These are phyloP conservation scores for Podarcis lilfordi DNA, from an alignment of 2,797 vertebrate species.

Conservation along the genomic window DNA sequence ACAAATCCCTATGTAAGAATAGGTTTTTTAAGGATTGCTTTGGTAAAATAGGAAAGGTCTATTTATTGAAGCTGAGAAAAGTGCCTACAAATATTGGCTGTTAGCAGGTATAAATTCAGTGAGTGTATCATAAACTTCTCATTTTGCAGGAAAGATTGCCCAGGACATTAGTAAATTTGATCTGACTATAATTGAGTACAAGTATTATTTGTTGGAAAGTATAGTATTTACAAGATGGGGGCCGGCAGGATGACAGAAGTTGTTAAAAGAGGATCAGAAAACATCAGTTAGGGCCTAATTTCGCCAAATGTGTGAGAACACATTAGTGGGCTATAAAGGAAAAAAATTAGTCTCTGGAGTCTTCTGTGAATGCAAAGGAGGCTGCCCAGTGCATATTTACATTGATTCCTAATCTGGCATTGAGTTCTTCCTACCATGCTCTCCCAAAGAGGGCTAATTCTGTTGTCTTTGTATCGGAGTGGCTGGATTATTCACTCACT, in stretches of 20 bases:
- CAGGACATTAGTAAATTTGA: background rate
- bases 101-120: background rate
- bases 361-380: background rate
- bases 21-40: background rate
- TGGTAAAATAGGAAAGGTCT: background rate
- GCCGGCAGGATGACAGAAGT: background rate
- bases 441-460: background rate
- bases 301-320: background rate
- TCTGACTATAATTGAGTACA: background rate
- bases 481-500: background rate
- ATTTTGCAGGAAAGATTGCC: background rate
- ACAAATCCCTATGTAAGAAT: background rate
- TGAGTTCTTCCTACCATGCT: background rate
- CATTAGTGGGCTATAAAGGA: background rate
- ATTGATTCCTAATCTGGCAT: background rate
- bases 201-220: background rate
- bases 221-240: too few species aligned
- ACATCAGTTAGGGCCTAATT: background rate
- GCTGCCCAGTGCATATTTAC: background rate
- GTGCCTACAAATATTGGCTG: background rate
- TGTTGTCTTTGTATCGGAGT: background rate
- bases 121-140: background rate
- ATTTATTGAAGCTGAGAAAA: conserved; percentile 5
- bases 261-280: background rate
- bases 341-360: background rate